Evolutionary conservation across 2,888 invertebrate species (phyloP), one percentile per base, ranked within the genome.

Genomic region (Deilephila porcellus): DNA sequence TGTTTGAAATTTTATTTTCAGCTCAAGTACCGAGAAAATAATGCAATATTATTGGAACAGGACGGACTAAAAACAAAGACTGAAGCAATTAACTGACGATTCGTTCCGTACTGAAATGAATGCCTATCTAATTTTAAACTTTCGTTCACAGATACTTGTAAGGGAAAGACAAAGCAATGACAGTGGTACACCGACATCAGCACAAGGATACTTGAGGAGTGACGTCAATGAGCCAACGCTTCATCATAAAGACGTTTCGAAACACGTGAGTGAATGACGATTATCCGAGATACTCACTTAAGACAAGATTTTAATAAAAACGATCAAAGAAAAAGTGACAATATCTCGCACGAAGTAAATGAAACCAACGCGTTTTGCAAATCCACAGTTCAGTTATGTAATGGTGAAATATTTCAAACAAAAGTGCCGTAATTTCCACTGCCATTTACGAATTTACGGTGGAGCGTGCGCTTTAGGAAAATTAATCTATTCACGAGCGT

Each of bases 211-310:
- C 45, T 45, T 45, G 45, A 45, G 45, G 45, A 45, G 11, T 45
- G 45, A 45, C 45, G 45, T 45, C 14, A 45, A 45, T 14, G 14
- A 11, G 3, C 14, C 64, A 45, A 80, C 75, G 80, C 77, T 78
- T 71, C 77, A 77, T 80, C 81, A 79, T 80, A 85, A 80, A 80
- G 56, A 78, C 74, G 74, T 78, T 76, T 76, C 56, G 20, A 64
- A 45, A 45, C 11, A 45, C 45, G 45, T 3, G 37, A 37, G 45
- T 3, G 37, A 20, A 72, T 63, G 53, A 45, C 60, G 62, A 32
- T 29, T 53, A 32, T n/a, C 19, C 19, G 60, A 6, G n/a, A 17
- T 72, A 29, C 25, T 25, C 1, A 25, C 25, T 34, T 53, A 70
- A n/a, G 19, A 25, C 34, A 11, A 56, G 20, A 11, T 52, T 52